Percentiles rank a stretch among this genome's conserved stretches.
Conservation (phyloP, 2,113 vertebrate species). For the Asarcornis scutulata region DNA sequence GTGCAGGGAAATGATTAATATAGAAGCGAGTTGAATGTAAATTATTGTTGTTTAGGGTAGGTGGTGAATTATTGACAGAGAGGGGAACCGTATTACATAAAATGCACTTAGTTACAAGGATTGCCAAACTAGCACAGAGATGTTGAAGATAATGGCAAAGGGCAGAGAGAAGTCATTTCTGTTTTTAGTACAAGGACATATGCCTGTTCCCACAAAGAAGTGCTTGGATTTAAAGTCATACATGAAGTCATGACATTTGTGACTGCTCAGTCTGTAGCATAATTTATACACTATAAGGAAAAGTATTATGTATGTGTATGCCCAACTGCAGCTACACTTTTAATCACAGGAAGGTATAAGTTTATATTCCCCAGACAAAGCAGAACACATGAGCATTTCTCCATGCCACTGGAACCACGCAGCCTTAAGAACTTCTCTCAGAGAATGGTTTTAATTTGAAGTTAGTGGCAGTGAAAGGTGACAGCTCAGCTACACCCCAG, state of each 20-base stretch:
- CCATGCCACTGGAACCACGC: accelerated
- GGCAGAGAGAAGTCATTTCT: conserved; percentile 48
- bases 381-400: not conserved
- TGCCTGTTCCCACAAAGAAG: conserved; percentile 64
- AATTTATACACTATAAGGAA: not conserved
- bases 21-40: conserved; percentile 64
- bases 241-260: conserved; percentile 43
- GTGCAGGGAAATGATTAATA: conserved; percentile 74
- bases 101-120: conserved; percentile 49
- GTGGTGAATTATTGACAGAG: conserved; percentile 63
- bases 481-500: not conserved
- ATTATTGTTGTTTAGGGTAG: conserved; percentile 69
- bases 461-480: not conserved
- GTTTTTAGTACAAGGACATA: conserved; percentile 62
- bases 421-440: not conserved
- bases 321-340: not conserved
- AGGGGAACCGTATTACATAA: conserved; percentile 59
- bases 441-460: not conserved
- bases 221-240: conserved; percentile 54
- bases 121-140: conserved; percentile 62
- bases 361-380: not conserved
- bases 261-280: conserved; percentile 53
- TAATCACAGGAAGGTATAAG: not conserved
- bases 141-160: conserved; percentile 53
- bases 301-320: not conserved